Evolutionary conservation across 2,888 invertebrate species (phyloP).

Genomic region (Mechanitis mazaeus): DNA sequence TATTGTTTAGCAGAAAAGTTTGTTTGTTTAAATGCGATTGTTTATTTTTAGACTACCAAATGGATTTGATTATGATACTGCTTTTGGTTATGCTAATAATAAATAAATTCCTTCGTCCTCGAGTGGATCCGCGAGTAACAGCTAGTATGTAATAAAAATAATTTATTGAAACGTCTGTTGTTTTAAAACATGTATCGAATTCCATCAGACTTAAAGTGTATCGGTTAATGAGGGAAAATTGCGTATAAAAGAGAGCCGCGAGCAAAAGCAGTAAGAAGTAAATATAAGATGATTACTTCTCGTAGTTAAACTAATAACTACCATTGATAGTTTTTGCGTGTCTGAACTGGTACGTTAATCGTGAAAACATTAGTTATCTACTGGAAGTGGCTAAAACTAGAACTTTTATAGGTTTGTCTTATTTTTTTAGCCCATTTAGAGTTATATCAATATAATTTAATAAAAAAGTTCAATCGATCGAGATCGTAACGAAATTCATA

Average conservation of each 20-base stretch:
- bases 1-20: too few relatives aligned
- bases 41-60: too few relatives aligned
- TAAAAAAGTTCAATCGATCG: neutral
- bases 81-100: too few relatives aligned
- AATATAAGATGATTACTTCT: conserved; percentile 33
- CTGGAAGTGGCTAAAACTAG: too few relatives aligned
- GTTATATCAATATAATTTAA: neutral
- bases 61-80: too few relatives aligned
- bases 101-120: too few relatives aligned
- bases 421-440: too few relatives aligned
- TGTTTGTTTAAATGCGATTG: too few relatives aligned
- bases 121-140: too few relatives aligned
- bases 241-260: conserved; percentile 45
- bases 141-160: too few relatives aligned
- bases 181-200: conserved; percentile 23
- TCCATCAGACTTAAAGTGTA: conserved; percentile 31
- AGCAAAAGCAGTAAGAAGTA: conserved; percentile 47
- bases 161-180: neutral
- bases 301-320: conserved; percentile 47
- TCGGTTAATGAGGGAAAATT: conserved; percentile 48
- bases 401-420: too few relatives aligned
- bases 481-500: neutral
- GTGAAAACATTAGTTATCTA: conserved; percentile 12
- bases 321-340: conserved; percentile 40
- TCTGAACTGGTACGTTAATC: conserved; percentile 21